Evolutionary conservation across 2,113 vertebrate species (phyloP), one percentile per base, ranked within the genome.

Genomic region (Passer montanus): DNA sequence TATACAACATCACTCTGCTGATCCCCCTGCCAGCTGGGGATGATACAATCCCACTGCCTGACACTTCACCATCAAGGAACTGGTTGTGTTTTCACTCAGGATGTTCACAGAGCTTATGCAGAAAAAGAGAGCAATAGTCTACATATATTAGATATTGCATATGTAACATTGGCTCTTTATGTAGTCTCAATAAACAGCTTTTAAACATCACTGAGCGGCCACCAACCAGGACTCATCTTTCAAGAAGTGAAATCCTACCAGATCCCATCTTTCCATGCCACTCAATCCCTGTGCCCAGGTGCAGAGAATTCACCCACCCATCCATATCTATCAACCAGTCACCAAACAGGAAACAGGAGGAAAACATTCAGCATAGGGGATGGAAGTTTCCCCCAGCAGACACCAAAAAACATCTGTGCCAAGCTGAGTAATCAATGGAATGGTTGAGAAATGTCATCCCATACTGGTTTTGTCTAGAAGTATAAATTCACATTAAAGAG

Each of bases 321-420:
- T 21, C 15, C 14, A 56, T 13, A 39, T 83, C 77, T 70, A 86
- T 68, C 55, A 59, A 43, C 17, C 67, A 41, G 27, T 44, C 18
- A n/a, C 59, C 58, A 77, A 80, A 70, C 5, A 13, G 18, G 56
- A 83, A 80, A 70, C 5, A 13, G 18, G 56, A 83, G 55, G 4
- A 13, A 67, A 60, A 30, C 1, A 0, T n/a, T 63, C 15, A 9
- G 37, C 1, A 0, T 1, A 41, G 43, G 10, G 46, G n/a, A 31
- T 2, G 1, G 35, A 74, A 62, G 15, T 47, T 44, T 49, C 44
- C 68, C 63, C 62, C 30, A 56, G 35, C 17, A 81, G 53, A 59
- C 24, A 31, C 12, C 0, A 4, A 77, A 35, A 10, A 37, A 8
- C n/a, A 63, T 53, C 28, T 80, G 43, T 15, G 4, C 46, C 47